Evolutionary conservation across 2,797 vertebrate genomes (phyloP).

Genomic region (Ctenosaura bakeri): DNA sequence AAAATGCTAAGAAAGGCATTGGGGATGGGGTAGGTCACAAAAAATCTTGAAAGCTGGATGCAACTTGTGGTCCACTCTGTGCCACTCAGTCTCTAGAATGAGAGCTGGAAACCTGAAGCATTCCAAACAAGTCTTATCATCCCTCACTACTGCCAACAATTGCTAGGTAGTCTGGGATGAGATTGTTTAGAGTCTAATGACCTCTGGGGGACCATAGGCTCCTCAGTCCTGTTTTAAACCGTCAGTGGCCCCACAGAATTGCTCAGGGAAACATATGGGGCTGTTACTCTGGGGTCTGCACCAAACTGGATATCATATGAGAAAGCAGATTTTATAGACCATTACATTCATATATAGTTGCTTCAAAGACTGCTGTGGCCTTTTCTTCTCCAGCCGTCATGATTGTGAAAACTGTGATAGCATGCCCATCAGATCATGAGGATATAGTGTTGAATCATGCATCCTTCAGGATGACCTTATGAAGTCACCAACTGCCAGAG

Average conservation of each 20-base stretch:
- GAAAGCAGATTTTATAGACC: not conserved
- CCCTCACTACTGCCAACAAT: not conserved
- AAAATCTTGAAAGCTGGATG: too few species aligned
- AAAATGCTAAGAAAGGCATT: too few species aligned
- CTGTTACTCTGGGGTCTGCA: not conserved
- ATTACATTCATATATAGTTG: not conserved
- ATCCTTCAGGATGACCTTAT: not conserved
- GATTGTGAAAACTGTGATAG: not conserved
- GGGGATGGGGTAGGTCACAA: too few species aligned
- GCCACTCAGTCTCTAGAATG: too few species aligned
- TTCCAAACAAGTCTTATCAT: not conserved
- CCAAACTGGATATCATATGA: too few species aligned
- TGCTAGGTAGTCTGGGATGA: not conserved
- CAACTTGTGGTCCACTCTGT: too few species aligned
- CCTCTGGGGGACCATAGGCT: not conserved
- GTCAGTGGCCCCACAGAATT: too few species aligned
- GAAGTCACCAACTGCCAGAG: not conserved
- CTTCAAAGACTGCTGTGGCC: not conserved
- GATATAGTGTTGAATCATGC: not conserved
- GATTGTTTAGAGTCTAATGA: not conserved
- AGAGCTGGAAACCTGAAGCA: not conserved
- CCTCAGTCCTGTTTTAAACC: not conserved
- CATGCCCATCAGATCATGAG: not conserved
- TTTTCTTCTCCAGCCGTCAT: not conserved
- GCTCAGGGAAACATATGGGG: not conserved